phyloP scores from a whole-genome alignment of 92 coral and sea anemone genomes.

The Scolanthus callimorphus region DNA sequence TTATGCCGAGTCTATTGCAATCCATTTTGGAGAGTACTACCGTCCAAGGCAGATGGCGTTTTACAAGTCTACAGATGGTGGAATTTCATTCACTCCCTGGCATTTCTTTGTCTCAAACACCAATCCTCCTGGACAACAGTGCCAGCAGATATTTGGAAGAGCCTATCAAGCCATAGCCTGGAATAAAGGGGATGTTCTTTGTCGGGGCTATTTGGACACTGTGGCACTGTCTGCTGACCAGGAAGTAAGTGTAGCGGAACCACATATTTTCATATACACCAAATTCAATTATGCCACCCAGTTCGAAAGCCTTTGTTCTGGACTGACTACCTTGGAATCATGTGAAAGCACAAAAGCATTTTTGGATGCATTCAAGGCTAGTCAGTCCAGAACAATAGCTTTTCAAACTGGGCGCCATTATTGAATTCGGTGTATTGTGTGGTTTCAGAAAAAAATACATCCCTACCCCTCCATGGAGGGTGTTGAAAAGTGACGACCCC shows the following conservation, averaged over 20 bases:
- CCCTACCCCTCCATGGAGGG: too few relatives aligned
- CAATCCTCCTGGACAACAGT: conserved; percentile 31
- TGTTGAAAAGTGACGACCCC: too few relatives aligned
- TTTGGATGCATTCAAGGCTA: too few relatives aligned
- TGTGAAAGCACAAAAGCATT: too few relatives aligned
- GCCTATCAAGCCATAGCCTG: conserved; percentile 22
- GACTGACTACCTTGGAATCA: too few relatives aligned
- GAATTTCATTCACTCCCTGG: conserved; percentile 57
- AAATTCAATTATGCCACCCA: too few relatives aligned
- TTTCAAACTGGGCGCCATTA: too few relatives aligned
- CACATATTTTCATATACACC: too few relatives aligned
- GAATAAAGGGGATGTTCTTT: conserved; percentile 51
- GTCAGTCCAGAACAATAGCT: too few relatives aligned
- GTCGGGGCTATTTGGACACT: conserved; percentile 43
- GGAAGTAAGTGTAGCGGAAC: background rate
- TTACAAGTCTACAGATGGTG: conserved; percentile 59
- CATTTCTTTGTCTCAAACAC: conserved; percentile 69
- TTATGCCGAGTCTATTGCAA: conserved; percentile 58
- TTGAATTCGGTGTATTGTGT: too few relatives aligned
- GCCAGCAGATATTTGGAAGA: conserved; percentile 48
- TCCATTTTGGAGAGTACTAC: conserved; percentile 80
- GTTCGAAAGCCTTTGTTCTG: too few relatives aligned
- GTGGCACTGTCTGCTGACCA: background rate
- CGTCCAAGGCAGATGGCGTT: conserved; percentile 84
- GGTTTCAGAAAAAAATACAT: too few relatives aligned